Percentiles rank a stretch among this genome's conserved stretches.
These are phyloP conservation scores for Neolamprologus brichardi DNA, from an alignment of 2,113 vertebrate species.

Conservation along the genomic window DNA sequence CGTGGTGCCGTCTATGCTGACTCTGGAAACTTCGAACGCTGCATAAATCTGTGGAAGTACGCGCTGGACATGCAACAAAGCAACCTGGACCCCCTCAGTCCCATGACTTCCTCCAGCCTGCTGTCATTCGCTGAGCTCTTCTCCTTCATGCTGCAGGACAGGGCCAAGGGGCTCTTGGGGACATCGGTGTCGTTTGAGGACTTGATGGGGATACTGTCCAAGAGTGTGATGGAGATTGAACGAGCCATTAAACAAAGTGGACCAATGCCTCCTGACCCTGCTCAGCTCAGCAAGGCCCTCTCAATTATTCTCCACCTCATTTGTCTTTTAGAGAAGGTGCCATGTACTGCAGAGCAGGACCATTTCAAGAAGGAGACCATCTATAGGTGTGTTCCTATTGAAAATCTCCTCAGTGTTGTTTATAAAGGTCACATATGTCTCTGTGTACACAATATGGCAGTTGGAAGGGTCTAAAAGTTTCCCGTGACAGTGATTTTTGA, in stretches of 20 bases:
- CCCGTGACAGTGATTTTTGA: background rate
- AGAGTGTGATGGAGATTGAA: constrained; percentile 96
- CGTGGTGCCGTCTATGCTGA: constrained; percentile 96
- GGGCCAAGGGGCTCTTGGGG: constrained; percentile 92
- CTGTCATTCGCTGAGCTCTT: constrained; percentile 97
- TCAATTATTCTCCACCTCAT: constrained; percentile 98
- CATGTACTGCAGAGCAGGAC: constrained; percentile 90
- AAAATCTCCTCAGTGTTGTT: background rate
- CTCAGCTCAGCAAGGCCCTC: constrained; percentile 93
- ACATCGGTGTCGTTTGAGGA: constrained; percentile 94
- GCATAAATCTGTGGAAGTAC: constrained; percentile 97
- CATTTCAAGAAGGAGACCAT: constrained; percentile 98
- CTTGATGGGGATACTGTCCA: constrained; percentile 94
- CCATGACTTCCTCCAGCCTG: constrained; percentile 96
- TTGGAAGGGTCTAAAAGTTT: background rate
- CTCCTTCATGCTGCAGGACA: constrained; percentile 99
- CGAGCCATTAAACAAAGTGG: constrained; percentile 83
- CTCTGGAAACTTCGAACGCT: constrained; percentile 96
- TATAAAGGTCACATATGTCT: background rate
- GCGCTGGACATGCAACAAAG: constrained; percentile 98
- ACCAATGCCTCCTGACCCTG: constrained; percentile 80
- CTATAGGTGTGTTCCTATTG: constrained; percentile 68
- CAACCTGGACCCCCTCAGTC: constrained; percentile 93
- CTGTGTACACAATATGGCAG: background rate
- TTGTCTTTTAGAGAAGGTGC: constrained; percentile 94